Percentiles rank a stretch among this genome's conserved stretches.
These are phyloP conservation scores for Hymenopus coronatus DNA, from an alignment of 2,888 invertebrate species.

Conservation along the genomic window DNA sequence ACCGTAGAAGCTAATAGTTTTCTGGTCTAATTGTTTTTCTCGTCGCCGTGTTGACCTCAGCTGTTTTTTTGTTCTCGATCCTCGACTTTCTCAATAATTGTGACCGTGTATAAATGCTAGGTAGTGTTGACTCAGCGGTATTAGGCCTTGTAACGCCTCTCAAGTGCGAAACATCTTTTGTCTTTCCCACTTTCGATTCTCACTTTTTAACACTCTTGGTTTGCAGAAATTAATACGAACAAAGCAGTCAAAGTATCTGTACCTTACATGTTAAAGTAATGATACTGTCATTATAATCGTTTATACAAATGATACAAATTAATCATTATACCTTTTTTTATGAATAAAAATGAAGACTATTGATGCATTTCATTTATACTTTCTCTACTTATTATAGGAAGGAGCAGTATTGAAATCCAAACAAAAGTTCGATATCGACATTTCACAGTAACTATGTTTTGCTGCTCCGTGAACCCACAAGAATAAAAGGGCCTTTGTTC, in stretches of 20 bases:
- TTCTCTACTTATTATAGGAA: too few species aligned
- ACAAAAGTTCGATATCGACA: too few species aligned
- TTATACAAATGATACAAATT: too few species aligned
- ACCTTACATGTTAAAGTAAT: not conserved
- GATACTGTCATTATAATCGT: too few species aligned
- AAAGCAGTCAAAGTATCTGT: not conserved
- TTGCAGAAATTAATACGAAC: not conserved
- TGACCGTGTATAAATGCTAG: not conserved
- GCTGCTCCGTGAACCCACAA: too few species aligned
- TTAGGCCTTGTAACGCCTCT: not conserved
- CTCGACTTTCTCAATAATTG: not conserved
- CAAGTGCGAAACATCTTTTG: not conserved
- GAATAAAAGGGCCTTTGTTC: too few species aligned
- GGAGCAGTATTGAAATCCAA: too few species aligned
- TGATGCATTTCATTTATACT: too few species aligned
- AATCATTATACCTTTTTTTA: too few species aligned
- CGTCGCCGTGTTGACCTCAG: not conserved
- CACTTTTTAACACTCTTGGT: not conserved
- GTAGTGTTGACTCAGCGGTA: not conserved
- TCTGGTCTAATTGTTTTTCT: not conserved
- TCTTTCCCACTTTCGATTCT: not conserved
- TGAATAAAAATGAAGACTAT: too few species aligned
- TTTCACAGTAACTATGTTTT: too few species aligned
- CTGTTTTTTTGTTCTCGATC: not conserved
- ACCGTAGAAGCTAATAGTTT: too few species aligned